Base-by-base conservation (phyloP, 1,140 invertebrate species). In the Drosophila equinoxialis region DNA sequence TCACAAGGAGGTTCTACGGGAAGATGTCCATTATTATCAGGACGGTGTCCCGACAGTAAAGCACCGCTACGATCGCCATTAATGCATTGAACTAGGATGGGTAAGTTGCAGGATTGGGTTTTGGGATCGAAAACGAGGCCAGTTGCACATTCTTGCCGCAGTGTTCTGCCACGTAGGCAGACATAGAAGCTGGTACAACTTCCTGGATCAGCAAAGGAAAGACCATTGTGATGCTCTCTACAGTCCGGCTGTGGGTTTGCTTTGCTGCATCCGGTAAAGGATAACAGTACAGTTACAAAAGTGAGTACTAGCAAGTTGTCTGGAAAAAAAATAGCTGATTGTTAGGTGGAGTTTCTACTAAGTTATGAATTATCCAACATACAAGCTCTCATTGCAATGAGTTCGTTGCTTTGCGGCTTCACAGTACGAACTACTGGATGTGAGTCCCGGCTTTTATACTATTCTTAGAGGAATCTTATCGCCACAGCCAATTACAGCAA, bases 141-240 rank as follows among this genome's bases (percentile, higher is more conserved):
- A 33, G 61, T 64, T 4, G 39, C 39, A 33, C 81, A 83, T 23
- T 83, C 71, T 37, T 69, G 68, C 14, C 80, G 54, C 1, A 83
- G 41, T 7, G 80, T 72, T 17, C 67, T 54, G 7, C 81, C 81
- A 5, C 81, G 76, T n/a, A 76, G 63, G 58, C 81, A 83, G 3
- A 83, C 60, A 59, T 73, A 79, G 39, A 76, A 83, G 48, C 81
- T 68, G 17, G 81, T 79, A 41, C 81, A 83, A 37, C 80, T 83
- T 0, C 42, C 14, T 4, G 79, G 80, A 57, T 83, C 81, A 7
- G 80, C 62, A 51, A 83, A 71, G 13, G 76, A 66, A 11, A 83
- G 55, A 2, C 73, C 80, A 64, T 73, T 83, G 20, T 61, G 51
- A 4, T 74, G 69, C 0, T 79, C 76, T 37, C 64, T 33, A 35